A percentile compares a stretch with the other conserved stretches of the same genome.
These are phyloP conservation scores for Heliothis subflexa DNA, from an alignment of 1,140 invertebrate species.

Conservation along the genomic window DNA sequence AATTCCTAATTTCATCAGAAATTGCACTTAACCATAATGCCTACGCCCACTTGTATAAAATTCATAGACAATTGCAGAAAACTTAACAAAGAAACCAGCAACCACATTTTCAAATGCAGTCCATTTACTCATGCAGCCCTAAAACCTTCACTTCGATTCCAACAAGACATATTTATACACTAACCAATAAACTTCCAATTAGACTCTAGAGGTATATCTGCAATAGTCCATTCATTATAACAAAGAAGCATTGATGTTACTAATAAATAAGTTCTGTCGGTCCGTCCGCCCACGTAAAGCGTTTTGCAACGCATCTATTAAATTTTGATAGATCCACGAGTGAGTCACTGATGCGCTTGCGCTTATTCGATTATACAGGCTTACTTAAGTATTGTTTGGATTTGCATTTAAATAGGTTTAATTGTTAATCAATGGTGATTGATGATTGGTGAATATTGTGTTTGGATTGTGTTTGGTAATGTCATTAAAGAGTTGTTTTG, in stretches of 20 bases:
- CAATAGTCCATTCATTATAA: slow-evolving; percentile 44
- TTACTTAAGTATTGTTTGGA: slow-evolving; percentile 42
- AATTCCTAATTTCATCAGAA: too few species aligned
- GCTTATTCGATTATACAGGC: slow-evolving; percentile 37
- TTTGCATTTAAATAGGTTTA: slow-evolving; percentile 46
- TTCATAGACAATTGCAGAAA: neutral
- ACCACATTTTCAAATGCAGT: neutral
- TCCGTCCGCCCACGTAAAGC: slow-evolving; percentile 59
- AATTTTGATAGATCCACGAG: slow-evolving; percentile 67
- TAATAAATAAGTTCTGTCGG: slow-evolving; percentile 47
- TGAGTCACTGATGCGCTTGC: slow-evolving; percentile 45
- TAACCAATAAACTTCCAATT: slow-evolving; percentile 41
- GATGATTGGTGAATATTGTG: neutral
- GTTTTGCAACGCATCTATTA: slow-evolving; percentile 77
- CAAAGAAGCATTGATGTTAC: slow-evolving; percentile 46
- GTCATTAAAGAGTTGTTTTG: neutral
- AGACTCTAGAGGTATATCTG: slow-evolving; percentile 27
- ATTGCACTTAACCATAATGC: too few species aligned
- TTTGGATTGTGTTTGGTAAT: neutral
- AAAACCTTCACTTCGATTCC: too few species aligned
- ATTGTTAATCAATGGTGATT: slow-evolving; percentile 41
- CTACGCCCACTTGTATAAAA: too few species aligned
- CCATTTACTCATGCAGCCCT: too few species aligned
- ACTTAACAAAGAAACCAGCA: neutral
- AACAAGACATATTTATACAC: slow-evolving; percentile 29